A percentile compares a stretch with the other conserved stretches of the same genome.
Evolutionary conservation across 2,797 vertebrate genomes (phyloP).

Genomic region (Glyptemys insculpta): DNA sequence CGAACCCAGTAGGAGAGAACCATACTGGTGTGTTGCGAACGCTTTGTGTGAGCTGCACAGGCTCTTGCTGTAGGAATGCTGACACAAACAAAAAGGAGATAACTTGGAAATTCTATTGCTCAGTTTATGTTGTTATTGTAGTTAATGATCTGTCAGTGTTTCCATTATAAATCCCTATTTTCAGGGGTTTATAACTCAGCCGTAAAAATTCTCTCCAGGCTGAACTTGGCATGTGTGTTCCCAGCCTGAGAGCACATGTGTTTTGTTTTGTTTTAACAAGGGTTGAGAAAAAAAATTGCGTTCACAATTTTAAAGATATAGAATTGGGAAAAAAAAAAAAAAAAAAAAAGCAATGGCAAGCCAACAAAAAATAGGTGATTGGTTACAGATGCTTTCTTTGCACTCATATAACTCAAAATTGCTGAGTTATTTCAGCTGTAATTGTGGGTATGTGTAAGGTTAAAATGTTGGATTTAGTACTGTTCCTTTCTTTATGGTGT

Average conservation of each 20-base stretch:
- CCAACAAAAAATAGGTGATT: slow-evolving; percentile 74
- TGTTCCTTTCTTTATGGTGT: slow-evolving; percentile 59
- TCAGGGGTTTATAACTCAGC: slow-evolving; percentile 78
- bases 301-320: slow-evolving; percentile 79
- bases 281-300: slow-evolving; percentile 58
- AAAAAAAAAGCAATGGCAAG: background rate
- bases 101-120: slow-evolving; percentile 76
- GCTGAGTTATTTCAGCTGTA: slow-evolving; percentile 81
- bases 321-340: slow-evolving; percentile 66
- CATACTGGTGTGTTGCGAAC: background rate
- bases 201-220: slow-evolving; percentile 80
- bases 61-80: slow-evolving; percentile 68
- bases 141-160: slow-evolving; percentile 82
- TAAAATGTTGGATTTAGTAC: slow-evolving; percentile 78
- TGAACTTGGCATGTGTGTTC: slow-evolving; percentile 80
- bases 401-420: slow-evolving; percentile 80
- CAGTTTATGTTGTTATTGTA: slow-evolving; percentile 73
- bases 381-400: slow-evolving; percentile 83
- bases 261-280: slow-evolving; percentile 65
- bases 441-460: slow-evolving; percentile 78
- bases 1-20: accelerated
- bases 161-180: slow-evolving; percentile 79
- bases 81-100: slow-evolving; percentile 79
- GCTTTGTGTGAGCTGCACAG: background rate
- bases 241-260: slow-evolving; percentile 80